phyloP scores from a whole-genome alignment of 2,888 invertebrate species.

The Micropterix aruncella region DNA sequence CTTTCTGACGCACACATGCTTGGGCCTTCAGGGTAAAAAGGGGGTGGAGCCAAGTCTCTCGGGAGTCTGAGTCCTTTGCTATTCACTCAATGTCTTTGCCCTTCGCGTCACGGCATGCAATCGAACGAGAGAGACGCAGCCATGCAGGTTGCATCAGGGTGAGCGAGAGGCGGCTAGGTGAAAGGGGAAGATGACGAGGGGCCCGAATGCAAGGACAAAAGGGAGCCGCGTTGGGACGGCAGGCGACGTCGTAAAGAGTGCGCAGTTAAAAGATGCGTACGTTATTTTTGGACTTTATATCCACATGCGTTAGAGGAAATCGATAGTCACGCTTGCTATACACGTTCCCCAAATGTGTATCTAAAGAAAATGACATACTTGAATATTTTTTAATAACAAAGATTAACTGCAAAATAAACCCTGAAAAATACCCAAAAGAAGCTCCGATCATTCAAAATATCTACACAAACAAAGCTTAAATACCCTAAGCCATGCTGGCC shows the following conservation, averaged over 20 bases:
- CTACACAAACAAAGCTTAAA: too few species aligned
- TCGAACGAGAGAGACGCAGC: conserved; percentile 1
- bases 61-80: conserved; percentile 50
- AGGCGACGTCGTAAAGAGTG: neutral
- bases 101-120: conserved; percentile 31
- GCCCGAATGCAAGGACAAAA: conserved; percentile 1
- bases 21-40: too few species aligned
- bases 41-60: conserved; percentile 37
- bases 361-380: too few species aligned
- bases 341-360: too few species aligned
- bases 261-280: neutral
- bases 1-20: too few species aligned
- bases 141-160: neutral
- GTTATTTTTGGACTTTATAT: neutral
- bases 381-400: too few species aligned
- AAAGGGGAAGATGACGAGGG: conserved; percentile 2
- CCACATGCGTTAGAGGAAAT: too few species aligned
- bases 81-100: conserved; percentile 40
- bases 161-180: neutral
- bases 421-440: too few species aligned
- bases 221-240: neutral
- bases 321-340: too few species aligned
- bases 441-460: too few species aligned
- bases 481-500: too few species aligned
- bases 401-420: too few species aligned